A percentile compares a stretch with the other conserved stretches of the same genome.
phyloP scores from a whole-genome alignment of 2,797 vertebrate species.

The Lacerta viridis region DNA sequence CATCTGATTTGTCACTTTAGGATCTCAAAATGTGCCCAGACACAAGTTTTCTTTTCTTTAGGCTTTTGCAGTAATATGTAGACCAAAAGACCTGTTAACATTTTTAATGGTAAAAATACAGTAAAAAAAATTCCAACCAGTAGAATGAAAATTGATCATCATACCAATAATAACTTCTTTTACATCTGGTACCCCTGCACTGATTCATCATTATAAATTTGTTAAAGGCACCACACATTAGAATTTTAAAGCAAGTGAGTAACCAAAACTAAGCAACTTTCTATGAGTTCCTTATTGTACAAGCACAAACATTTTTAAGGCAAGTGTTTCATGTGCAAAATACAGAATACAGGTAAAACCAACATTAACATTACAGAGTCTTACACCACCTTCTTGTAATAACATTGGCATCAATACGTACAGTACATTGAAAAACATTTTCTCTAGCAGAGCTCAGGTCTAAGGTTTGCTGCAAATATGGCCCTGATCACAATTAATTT shows the following conservation, averaged over 20 bases:
- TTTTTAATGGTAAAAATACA: conserved; percentile 79
- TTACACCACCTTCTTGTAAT: conserved; percentile 74
- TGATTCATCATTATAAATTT: conserved; percentile 78
- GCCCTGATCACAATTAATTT: conserved; percentile 73
- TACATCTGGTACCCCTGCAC: conserved; percentile 78
- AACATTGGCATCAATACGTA: conserved; percentile 74
- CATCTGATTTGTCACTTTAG: conserved; percentile 64
- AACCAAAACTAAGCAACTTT: conserved; percentile 74
- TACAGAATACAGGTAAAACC: conserved; percentile 78
- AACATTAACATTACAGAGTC: conserved; percentile 74
- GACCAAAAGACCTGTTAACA: conserved; percentile 72
- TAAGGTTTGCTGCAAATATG: conserved; percentile 74
- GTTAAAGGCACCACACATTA: conserved; percentile 94
- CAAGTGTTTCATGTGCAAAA: conserved; percentile 91
- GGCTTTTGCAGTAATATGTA: conserved; percentile 70
- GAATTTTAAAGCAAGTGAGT: conserved; percentile 84
- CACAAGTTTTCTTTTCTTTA: conserved; percentile 55
- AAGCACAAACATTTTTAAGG: conserved; percentile 91
- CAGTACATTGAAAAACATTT: conserved; percentile 80
- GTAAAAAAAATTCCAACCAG: conserved; percentile 75
- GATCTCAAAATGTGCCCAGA: conserved; percentile 67
- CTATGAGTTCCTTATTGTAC: conserved; percentile 82
- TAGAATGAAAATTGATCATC: conserved; percentile 71
- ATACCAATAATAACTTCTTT: conserved; percentile 60
- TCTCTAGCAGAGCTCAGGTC: conserved; percentile 78